These are phyloP conservation scores for Synergus umbraculus DNA, from an alignment of 2,888 invertebrate genomes.

Conservation along the genomic window DNA sequence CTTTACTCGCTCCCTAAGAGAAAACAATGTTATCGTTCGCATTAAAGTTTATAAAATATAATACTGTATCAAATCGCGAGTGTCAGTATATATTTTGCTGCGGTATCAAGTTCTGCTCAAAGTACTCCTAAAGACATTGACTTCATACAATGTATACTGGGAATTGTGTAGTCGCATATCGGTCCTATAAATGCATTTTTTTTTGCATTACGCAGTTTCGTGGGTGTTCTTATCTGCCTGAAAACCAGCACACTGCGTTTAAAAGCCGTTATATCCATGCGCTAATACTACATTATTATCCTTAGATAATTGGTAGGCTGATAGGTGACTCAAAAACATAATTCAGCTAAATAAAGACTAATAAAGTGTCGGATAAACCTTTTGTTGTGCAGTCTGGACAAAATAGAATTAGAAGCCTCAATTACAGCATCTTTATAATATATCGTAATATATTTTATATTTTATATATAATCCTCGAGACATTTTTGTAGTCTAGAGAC, in stretches of 20 bases:
- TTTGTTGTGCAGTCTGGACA: not conserved
- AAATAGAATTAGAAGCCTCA: not conserved
- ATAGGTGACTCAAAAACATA: slow-evolving; percentile 11
- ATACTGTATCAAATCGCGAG: slow-evolving; percentile 34
- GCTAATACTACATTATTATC: slow-evolving; percentile 29
- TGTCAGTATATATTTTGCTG: slow-evolving; percentile 13
- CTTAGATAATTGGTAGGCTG: slow-evolving; percentile 18
- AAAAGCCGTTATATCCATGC: slow-evolving; percentile 3
- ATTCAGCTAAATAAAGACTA: not conserved
- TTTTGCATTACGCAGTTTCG: not conserved
- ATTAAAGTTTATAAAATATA: slow-evolving; percentile 29
- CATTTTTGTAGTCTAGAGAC: not conserved
- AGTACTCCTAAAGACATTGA: slow-evolving; percentile 4
- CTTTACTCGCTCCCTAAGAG: not conserved
- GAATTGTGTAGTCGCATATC: slow-evolving; percentile 29
- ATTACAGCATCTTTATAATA: not conserved
- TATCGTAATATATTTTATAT: not conserved
- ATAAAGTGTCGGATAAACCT: slow-evolving; percentile 20
- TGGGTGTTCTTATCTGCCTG: slow-evolving; percentile 29
- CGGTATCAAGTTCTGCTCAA: not conserved
- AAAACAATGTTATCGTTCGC: slow-evolving; percentile 20
- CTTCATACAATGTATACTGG: not conserved
- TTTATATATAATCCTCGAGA: not conserved
- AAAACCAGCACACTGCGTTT: not conserved
- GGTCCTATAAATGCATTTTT: not conserved